phyloP scores from a whole-genome alignment of 2,113 vertebrate genomes.

The Amblyornis subalaris region DNA sequence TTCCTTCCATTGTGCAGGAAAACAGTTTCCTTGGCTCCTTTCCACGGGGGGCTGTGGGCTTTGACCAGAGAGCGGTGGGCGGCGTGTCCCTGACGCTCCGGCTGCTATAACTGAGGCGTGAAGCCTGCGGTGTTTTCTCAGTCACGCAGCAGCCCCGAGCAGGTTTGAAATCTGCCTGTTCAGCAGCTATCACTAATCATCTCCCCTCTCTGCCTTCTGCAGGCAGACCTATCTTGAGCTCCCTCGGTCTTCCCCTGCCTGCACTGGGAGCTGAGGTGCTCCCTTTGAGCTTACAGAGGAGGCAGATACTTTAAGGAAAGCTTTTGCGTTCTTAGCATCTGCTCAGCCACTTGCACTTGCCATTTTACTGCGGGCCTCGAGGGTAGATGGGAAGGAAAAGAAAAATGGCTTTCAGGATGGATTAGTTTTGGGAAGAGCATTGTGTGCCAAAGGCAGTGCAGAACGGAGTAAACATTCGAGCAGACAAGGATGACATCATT shows the following conservation, averaged over 20 bases:
- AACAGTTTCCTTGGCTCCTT: not conserved
- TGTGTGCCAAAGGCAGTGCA: constrained; percentile 31
- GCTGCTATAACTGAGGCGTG: fast-evolving
- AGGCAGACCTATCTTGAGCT: not conserved
- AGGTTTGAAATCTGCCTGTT: not conserved
- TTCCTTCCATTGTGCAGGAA: not conserved
- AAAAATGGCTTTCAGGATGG: constrained; percentile 55
- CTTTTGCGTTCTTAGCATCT: constrained; percentile 10
- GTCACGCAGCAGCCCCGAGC: fast-evolving
- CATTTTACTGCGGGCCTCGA: not conserved
- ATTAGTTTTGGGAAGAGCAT: constrained; percentile 49
- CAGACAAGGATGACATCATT: constrained; percentile 55
- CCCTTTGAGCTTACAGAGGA: not conserved
- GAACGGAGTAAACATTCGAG: constrained; percentile 41
- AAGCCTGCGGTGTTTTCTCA: not conserved
- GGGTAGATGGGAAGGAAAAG: not conserved
- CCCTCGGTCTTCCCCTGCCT: not conserved
- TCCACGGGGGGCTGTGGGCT: not conserved
- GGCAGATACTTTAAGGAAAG: not conserved
- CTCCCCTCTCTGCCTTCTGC: not conserved
- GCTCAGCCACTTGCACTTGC: constrained; percentile 29
- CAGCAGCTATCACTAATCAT: not conserved
- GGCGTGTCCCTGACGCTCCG: fast-evolving
- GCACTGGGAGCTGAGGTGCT: not conserved
- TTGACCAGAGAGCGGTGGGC: fast-evolving